These are phyloP conservation scores for Lerema accius DNA, from an alignment of 1,140 invertebrate species.

Conservation along the genomic window DNA sequence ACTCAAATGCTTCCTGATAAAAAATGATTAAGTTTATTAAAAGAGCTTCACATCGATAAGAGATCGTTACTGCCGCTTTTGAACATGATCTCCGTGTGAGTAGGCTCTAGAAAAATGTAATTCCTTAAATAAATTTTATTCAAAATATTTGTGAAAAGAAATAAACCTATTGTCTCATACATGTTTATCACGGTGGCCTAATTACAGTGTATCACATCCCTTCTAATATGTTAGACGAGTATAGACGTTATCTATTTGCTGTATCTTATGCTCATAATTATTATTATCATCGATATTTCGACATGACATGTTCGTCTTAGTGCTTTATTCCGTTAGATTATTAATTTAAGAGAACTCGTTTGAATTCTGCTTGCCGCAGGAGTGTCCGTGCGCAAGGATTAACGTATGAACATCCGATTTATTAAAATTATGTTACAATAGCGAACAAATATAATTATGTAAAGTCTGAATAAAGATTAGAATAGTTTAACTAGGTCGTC, in stretches of 20 bases:
- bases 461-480: constrained; percentile 17
- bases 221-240: neutral
- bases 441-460: constrained; percentile 15
- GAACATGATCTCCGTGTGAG: no score
- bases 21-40: no score
- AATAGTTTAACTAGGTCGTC: constrained; percentile 1
- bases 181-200: no score
- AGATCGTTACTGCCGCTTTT: no score
- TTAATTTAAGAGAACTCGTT: neutral
- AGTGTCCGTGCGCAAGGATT: neutral
- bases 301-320: constrained; percentile 32
- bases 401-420: constrained; percentile 4
- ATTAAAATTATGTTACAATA: neutral
- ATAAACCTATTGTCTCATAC: no score
- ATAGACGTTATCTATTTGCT: neutral
- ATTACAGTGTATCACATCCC: no score
- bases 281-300: no score
- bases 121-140: no score
- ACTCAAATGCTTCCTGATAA: no score
- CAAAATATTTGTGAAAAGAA: no score
- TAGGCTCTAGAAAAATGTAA: no score
- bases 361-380: constrained; percentile 1
- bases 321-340: constrained; percentile 21
- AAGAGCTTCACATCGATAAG: no score
- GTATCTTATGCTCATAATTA: constrained; percentile 9